Conservation (phyloP, 1,140 invertebrate genomes). For the Glossosoma conforme region DNA sequence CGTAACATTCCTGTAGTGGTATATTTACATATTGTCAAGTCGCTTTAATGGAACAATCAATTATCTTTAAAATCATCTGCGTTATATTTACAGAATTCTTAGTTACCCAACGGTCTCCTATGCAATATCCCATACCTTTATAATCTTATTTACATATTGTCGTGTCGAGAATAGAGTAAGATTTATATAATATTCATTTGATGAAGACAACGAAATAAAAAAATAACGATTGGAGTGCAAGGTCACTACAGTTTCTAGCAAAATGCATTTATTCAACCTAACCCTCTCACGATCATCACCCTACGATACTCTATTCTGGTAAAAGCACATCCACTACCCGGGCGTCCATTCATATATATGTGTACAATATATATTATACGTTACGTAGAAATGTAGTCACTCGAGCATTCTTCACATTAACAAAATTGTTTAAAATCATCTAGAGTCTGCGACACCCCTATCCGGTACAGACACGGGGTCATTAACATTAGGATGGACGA, state of each 20-base stretch:
- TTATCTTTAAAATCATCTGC: conserved; percentile 31
- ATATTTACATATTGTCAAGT: conserved; percentile 49
- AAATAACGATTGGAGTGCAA: conserved; percentile 25
- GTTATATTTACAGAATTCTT: conserved; percentile 28
- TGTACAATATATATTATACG: too few relatives aligned
- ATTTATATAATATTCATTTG: conserved; percentile 36
- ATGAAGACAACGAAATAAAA: conserved; percentile 23
- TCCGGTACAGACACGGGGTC: conserved; percentile 15
- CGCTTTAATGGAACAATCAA: conserved; percentile 49
- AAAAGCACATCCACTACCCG: conserved; percentile 30
- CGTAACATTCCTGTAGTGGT: conserved; percentile 38
- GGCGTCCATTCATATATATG: too few relatives aligned
- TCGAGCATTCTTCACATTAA: conserved; percentile 22
- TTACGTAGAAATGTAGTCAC: conserved; percentile 25
- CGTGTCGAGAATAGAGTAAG: conserved; percentile 49
- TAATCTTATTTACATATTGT: conserved; percentile 55
- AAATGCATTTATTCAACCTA: conserved; percentile 17
- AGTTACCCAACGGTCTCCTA: conserved; percentile 7
- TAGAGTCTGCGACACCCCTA: conserved; percentile 4
- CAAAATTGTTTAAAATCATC: conserved; percentile 8
- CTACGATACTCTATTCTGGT: conserved; percentile 25
- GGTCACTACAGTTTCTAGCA: conserved; percentile 27
- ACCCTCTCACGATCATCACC: conserved; percentile 14
- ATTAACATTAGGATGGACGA: conserved; percentile 19
- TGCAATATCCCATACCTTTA: conserved; percentile 29